Conservation (phyloP, 2,888 invertebrate genomes). For the Spialia ferax region DNA sequence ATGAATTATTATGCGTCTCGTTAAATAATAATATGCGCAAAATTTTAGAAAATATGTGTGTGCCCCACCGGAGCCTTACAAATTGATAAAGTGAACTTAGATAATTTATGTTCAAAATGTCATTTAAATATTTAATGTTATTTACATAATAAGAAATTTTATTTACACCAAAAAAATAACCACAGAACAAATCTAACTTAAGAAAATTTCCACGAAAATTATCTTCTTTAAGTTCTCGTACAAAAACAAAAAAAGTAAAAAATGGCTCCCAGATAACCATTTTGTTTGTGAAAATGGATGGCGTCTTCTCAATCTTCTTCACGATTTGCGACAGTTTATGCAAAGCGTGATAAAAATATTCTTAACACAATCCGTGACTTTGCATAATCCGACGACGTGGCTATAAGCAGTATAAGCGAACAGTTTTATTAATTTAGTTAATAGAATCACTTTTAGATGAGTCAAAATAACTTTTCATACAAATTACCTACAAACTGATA, state of each 20-base stretch:
- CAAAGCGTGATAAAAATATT: constrained; percentile 20
- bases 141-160: too few relatives aligned
- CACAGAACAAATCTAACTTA: neutral
- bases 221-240: neutral
- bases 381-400: constrained; percentile 19
- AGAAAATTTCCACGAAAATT: neutral
- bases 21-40: too few relatives aligned
- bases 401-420: neutral
- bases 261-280: neutral
- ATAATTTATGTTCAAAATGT: too few relatives aligned
- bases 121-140: too few relatives aligned
- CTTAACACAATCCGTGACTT: constrained; percentile 16
- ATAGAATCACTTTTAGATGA: neutral
- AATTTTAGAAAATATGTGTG: too few relatives aligned
- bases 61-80: too few relatives aligned
- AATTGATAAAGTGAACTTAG: too few relatives aligned
- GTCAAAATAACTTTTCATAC: too few relatives aligned
- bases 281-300: constrained; percentile 5
- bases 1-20: too few relatives aligned
- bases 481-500: too few relatives aligned
- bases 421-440: neutral
- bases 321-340: constrained; percentile 11
- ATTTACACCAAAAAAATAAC: too few relatives aligned
- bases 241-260: neutral
- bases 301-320: constrained; percentile 13